Conservation (phyloP, 2,888 invertebrate genomes). For the Dryobota labecula region DNA sequence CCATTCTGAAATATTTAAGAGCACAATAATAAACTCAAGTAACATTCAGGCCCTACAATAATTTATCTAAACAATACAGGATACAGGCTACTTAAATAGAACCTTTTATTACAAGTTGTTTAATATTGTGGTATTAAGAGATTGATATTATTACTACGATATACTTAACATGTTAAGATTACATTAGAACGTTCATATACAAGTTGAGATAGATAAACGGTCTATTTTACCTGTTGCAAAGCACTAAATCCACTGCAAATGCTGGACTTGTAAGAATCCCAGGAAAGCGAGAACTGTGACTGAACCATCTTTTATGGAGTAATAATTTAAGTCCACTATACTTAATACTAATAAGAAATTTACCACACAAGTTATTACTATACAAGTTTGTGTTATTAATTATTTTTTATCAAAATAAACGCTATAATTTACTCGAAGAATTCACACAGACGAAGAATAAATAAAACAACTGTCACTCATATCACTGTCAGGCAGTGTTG, state of each 20-base stretch:
- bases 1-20: constrained; percentile 79
- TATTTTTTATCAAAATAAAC: neutral
- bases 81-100: neutral
- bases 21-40: neutral
- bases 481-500: constrained; percentile 5
- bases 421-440: neutral
- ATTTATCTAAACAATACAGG: neutral
- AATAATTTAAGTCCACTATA: neutral
- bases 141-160: neutral
- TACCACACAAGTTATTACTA: neutral
- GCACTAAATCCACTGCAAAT: constrained; percentile 85
- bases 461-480: constrained; percentile 6
- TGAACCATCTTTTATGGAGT: constrained; percentile 74
- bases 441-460: constrained; percentile 23
- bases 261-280: constrained; percentile 84
- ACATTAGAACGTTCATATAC: neutral
- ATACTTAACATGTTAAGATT: neutral
- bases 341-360: constrained; percentile 1
- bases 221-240: constrained; percentile 82
- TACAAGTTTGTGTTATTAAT: neutral
- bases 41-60: neutral
- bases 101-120: neutral
- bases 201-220: neutral
- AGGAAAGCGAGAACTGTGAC: constrained; percentile 82
- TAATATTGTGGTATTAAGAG: neutral